Base-by-base conservation (phyloP, 2,888 invertebrate genomes). In the Amorpha juglandis region DNA sequence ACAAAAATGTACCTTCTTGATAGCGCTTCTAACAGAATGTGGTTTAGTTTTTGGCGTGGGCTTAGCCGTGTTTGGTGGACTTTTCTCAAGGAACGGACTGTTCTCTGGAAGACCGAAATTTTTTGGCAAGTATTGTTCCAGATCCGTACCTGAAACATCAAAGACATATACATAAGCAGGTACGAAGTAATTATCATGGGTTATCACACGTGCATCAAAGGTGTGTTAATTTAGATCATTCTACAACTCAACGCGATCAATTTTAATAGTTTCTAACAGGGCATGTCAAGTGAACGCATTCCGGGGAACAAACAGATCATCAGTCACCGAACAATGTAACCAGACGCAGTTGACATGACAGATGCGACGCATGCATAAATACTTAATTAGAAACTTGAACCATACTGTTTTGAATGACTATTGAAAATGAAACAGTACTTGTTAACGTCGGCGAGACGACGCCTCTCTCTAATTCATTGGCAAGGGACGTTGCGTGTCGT, bases 51-150 rank as follows among this genome's bases (percentile, higher is more conserved):
- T 93, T 51, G 79, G 90, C 74, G 82, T 82, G 69, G 82, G 83
- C 78, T 84, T 94, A 73, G 88, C 91, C 53, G 93, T 88, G 67
- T 85, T 72, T 19, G 94, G 93, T 11, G 94, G 93, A 76, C 89
- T 90, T 83, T 93, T 93, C 81, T 93, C 93, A 72, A 90, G 77
- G 81, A 91, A 91, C 38, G 93, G 91, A 78, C 90, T 93, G 82
- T 90, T 88, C 76, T 94, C 91, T 69, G 95, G 95, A 71, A 95
- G 88, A 73, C 95, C 95, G 84, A 94, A 95, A 84, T 94, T 94
- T 88, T 95, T 95, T 80, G 95, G 95, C 87, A 95, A 87, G 84
- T 93, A 95, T 79, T 94, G 93, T 78, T 94, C 95, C 80, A 95
- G 84, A 74, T 95, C 94, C 75, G 95, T 95, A 77, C 94, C 94